Evolutionary conservation across 2,888 invertebrate species (phyloP).

Genomic region (Caenorhabditis sp.): DNA sequence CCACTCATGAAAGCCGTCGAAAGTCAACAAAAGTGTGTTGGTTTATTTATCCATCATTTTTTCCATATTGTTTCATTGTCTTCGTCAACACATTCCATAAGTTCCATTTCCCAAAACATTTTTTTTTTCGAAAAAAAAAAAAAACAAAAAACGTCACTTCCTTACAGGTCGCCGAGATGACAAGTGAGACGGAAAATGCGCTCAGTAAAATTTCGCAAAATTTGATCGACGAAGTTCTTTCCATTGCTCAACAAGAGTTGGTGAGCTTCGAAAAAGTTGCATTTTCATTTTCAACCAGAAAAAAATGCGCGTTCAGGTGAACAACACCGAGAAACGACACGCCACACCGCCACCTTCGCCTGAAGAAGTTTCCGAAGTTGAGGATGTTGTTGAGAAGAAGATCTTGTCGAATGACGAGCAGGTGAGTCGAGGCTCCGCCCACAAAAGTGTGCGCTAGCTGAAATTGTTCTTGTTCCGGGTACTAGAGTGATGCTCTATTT

Average conservation of each 20-base stretch:
- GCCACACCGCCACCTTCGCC: slow-evolving; percentile 29
- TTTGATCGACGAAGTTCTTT: slow-evolving; percentile 42
- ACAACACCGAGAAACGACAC: background rate
- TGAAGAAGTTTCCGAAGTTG: slow-evolving; percentile 25
- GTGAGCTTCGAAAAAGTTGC: background rate
- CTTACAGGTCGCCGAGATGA: slow-evolving; percentile 48
- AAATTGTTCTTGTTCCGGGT: no score
- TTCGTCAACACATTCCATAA: no score
- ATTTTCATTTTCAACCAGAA: background rate
- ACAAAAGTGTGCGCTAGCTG: no score
- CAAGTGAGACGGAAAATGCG: slow-evolving; percentile 18
- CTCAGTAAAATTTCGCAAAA: slow-evolving; percentile 38
- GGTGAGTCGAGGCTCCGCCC: slow-evolving; percentile 32
- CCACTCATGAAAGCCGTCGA: slow-evolving; percentile 11
- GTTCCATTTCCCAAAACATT: slow-evolving; percentile 16
- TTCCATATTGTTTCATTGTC: slow-evolving; percentile 2
- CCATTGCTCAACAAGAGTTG: slow-evolving; percentile 30
- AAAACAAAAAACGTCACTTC: no score
- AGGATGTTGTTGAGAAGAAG: slow-evolving; percentile 16
- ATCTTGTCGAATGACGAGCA: slow-evolving; percentile 12
- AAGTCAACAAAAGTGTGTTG: background rate
- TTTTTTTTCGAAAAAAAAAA: slow-evolving; percentile 14
- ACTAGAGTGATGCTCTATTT: no score
- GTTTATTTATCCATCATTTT: background rate
- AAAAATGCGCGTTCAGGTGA: background rate